Percentiles rank a stretch among this genome's conserved stretches.
These are phyloP conservation scores for Cavia aperea DNA, from an alignment of 2,113 vertebrate genomes.

Conservation along the genomic window DNA sequence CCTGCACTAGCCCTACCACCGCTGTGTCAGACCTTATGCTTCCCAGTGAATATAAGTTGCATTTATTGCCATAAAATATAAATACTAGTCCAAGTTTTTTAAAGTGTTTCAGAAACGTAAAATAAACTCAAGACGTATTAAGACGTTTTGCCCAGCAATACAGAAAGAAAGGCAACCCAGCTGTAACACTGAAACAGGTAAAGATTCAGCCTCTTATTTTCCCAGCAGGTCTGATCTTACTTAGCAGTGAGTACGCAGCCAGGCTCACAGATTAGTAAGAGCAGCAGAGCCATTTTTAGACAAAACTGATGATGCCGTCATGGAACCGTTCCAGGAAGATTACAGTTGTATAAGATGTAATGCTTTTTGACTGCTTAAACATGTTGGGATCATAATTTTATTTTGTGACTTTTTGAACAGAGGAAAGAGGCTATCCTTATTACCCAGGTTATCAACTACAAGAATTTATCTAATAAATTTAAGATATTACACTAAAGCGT, in stretches of 20 bases:
- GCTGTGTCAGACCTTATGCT: background rate
- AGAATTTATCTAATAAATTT: conserved; percentile 39
- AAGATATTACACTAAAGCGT: background rate
- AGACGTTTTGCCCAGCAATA: background rate
- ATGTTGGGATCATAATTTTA: conserved; percentile 50
- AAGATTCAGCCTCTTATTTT: conserved; percentile 1
- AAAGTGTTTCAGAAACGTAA: conserved; percentile 28
- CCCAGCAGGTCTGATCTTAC: conserved; percentile 23
- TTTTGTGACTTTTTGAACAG: conserved; percentile 45
- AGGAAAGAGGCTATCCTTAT: conserved; percentile 17
- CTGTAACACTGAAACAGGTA: background rate
- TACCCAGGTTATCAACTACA: background rate
- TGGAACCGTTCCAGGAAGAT: conserved; percentile 43
- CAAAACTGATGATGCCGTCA: conserved; percentile 34
- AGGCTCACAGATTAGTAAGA: conserved; percentile 6
- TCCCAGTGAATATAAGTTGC: background rate
- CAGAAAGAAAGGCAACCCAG: background rate
- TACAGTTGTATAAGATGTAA: conserved; percentile 9
- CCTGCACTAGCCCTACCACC: background rate
- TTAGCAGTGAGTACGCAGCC: background rate
- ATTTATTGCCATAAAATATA: conserved; percentile 26
- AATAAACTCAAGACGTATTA: background rate
- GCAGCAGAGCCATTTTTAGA: conserved; percentile 47
- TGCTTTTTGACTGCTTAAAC: conserved; percentile 53
- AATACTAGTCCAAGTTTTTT: background rate